Base-by-base conservation (phyloP, 2,888 invertebrate species). In the Stenotaenia linearis region DNA sequence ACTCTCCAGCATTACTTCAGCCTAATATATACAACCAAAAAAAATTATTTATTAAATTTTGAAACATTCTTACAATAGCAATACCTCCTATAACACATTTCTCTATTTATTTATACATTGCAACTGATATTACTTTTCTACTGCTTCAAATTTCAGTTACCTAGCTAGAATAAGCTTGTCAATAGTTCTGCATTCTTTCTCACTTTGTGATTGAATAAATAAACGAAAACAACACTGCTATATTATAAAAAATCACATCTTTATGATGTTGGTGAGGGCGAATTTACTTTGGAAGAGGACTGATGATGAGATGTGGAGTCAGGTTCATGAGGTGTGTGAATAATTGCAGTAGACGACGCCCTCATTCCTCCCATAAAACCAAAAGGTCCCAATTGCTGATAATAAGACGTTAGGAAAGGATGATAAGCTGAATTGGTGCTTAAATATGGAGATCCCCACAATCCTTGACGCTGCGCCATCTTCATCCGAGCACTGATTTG, bases 401-500 rank as follows among this genome's bases (percentile, higher is more conserved):
- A 78, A 61, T 78, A 78, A 30, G 78, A 56, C 50, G 25, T 78
- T 0, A 78, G 78, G 32, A 78, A 78, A 21, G 78, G 78, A 30
- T 78, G 78, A 35, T 78, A 78, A 61, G 78, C 18, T 56, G 78
- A 23, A 25, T 28, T 32, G 9, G 75, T 32, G 21, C 56, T 35
- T 23, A 78, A 78, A 18, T 78, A 78, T 18, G 78, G 78, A 23
- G 75, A 23, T 7, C 78, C 78, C 81, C 83, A 82, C 7, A 94
- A 85, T 0, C 93, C 94, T 84, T 95, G 95, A 1, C 95, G 88
- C 84, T 95, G 96, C 0, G 95, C 94, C 86, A 96, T 92, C 86
- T 96, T 95, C 82, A 97, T 87, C 2, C 95, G 88, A 0, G 95
- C 93, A 0, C 97, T 96, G 84, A 98, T 87, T 85, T 98, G 97